Percentiles rank a stretch among this genome's conserved stretches.
Conservation (phyloP, 2,113 vertebrate species). For the Catagonus wagneri region DNA sequence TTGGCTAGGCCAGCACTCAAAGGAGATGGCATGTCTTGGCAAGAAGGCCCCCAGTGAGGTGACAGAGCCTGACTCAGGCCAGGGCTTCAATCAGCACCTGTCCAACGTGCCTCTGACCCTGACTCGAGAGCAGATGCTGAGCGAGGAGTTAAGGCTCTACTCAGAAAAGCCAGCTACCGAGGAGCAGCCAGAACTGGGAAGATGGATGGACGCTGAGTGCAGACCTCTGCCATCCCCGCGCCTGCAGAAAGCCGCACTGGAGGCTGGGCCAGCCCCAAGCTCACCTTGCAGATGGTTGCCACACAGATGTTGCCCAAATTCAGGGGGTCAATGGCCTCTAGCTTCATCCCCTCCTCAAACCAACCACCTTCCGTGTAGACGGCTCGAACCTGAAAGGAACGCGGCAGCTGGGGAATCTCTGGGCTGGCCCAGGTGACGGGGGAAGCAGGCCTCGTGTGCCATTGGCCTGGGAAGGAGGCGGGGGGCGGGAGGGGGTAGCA, state of each 20-base stretch:
- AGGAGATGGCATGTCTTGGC: background rate
- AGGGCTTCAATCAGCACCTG: background rate
- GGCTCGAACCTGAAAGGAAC: conserved; percentile 86
- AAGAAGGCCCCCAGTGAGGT: background rate
- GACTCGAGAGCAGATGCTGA: no score
- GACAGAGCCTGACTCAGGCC: background rate
- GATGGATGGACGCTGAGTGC: accelerated
- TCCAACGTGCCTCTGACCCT: accelerated
- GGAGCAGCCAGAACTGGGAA: background rate
- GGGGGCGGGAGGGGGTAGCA: background rate
- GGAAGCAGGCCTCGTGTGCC: background rate
- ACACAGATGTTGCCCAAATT: conserved; percentile 98
- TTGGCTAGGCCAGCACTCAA: background rate
- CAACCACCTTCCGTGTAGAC: conserved; percentile 94
- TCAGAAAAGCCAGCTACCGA: background rate
- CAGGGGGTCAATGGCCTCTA: conserved; percentile 97
- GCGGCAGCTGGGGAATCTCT: background rate
- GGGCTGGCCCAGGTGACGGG: background rate
- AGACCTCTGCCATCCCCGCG: background rate
- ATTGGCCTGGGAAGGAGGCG: background rate
- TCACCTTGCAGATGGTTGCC: conserved; percentile 96
- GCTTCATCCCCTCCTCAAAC: conserved; percentile 97
- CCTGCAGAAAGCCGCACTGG: background rate
- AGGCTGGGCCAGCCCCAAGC: background rate
- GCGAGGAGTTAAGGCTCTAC: no score